Evolutionary conservation across 2,888 invertebrate species (phyloP), one percentile per base, ranked within the genome.

Genomic region (Horisme vitalbata): DNA sequence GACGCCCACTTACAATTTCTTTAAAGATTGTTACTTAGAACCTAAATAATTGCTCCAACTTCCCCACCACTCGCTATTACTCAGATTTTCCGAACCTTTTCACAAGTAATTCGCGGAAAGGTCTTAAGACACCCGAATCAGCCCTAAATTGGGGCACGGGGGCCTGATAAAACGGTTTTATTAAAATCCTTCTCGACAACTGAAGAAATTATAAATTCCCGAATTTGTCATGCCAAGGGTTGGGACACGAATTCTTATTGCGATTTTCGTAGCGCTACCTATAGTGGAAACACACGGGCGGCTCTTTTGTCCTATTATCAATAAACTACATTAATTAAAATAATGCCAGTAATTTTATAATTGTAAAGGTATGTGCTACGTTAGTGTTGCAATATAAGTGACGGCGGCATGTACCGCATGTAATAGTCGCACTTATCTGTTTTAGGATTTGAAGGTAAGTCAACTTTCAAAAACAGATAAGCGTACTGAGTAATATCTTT

Each of bases 141-240:
- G 34, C 27, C 28, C 14, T 30, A 13, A 44, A 44, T 39, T 37
- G 35, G 44, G 39, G 18, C 44, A 21, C 31, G 15, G 26, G 26
- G 11, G 20, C n/a, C 34, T 34, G 44, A 47, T 45, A 54, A 38
- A 54, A 49, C 35, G 48, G 36, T 46, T 52, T 54, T 45, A 54
- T 50, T 52, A 51, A 53, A 55, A 37, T 37, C 49, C 37, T 30
- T 37, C 44, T 39, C 45, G 47, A 46, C 41, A 43, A 50, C 52
- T 49, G 54, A 50, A 52, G 55, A 53, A 57, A 57, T 62, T 53
- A 60, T 56, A 55, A 59, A 56, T 59, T 56, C 55, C 52, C 12
- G 57, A 56, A 63, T 66, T 69, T 68, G 67, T 67, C 65, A 69
- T 68, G 62, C 65, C 53, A 62, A 55, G 57, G 59, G 57, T 65